Base-by-base conservation (phyloP, 1,140 invertebrate species). In the Zaprionus kolodkinae region DNA sequence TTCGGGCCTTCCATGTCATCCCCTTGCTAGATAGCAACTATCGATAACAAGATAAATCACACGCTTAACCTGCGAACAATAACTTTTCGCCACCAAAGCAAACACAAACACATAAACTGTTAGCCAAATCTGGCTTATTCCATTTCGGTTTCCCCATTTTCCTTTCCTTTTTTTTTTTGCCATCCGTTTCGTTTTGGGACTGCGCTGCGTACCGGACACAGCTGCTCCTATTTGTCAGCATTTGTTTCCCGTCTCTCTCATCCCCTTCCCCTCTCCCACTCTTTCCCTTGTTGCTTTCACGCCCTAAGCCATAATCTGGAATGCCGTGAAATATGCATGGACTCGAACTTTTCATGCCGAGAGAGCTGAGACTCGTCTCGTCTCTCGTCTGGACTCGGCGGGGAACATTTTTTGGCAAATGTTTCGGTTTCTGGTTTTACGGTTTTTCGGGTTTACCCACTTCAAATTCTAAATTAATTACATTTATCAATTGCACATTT, bases 381-480 rank as follows among this genome's bases (percentile, higher is more conserved):
- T 45, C 33, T n/a, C 40, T 43, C 40, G 40, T 43, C 13, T n/a
- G 13, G 43, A 48, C 40, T 70, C 61, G 45, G 59, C 36, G 68
- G 9, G 17, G 17, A 43, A 38, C 17, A 64, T 61, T 61, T 70
- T 45, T 65, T 64, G 36, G 27, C 35, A 54, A 15, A 30, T 33
- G 11, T 61, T 71, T 64, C 21, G 30, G 45, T 21, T 50, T 25
- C 6, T 3, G n/a, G 40, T 2, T 17, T 45, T 9, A 9, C 7
- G n/a, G 40, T 45, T 45, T 45, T 13, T 45, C 7, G 40, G 13
- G 40, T 43, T 63, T 35, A 27, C 57, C 40, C 68, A 54, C 38
- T 65, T 72, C 10, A 69, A 56, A 66, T 15, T 65, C 40, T 66
- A 66, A 72, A 76, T 76, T 76, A 76, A 76, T 76, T 72, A 60